Conservation (phyloP, 2,888 invertebrate species). For the Resseliella maxima region DNA sequence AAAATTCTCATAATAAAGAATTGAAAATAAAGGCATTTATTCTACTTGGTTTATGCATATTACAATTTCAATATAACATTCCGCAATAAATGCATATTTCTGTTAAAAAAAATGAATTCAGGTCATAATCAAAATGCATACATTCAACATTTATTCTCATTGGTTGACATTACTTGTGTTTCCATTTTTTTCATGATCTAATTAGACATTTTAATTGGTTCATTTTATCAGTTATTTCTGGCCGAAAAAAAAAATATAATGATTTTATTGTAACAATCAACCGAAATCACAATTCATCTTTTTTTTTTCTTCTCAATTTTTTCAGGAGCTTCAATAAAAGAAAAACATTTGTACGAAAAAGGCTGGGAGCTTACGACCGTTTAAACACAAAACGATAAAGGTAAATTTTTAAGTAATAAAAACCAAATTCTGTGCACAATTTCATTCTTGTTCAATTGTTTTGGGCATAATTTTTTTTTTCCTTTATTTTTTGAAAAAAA, state of each 20-base stretch:
- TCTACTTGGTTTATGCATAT: no score
- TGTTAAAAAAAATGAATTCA: no score
- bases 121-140: no score
- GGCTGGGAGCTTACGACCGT: background rate
- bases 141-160: no score
- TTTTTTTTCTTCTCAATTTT: background rate
- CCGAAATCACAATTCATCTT: background rate
- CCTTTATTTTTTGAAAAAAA: background rate
- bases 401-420: slow-evolving; percentile 22
- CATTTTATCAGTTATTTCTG: background rate
- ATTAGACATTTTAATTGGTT: background rate
- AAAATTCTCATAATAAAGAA: no score
- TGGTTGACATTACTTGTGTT: no score
- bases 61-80: no score
- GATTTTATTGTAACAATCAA: background rate
- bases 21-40: no score
- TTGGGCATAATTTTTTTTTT: background rate
- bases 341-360: background rate
- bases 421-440: background rate
- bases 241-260: background rate
- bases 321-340: background rate
- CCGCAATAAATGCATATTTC: no score
- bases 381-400: background rate
- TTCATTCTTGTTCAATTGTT: slow-evolving; percentile 27
- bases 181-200: background rate